Conservation (phyloP, 2,888 invertebrate species). For the Watsonalla binaria region DNA sequence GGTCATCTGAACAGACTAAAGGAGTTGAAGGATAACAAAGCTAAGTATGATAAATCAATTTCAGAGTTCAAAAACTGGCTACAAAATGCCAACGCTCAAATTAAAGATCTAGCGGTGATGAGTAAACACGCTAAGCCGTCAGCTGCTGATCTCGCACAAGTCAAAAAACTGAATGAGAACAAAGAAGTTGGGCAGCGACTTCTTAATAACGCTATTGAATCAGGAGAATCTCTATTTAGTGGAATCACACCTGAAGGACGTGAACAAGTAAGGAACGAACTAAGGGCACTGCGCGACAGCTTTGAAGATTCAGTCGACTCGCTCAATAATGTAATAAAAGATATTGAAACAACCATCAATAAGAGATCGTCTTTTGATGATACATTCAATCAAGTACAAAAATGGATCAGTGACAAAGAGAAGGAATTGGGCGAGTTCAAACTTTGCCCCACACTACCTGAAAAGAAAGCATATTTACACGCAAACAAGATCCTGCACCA, state of each 20-base stretch:
- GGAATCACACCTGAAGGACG: constrained; percentile 92
- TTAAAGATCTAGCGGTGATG: constrained; percentile 84
- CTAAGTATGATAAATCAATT: constrained; percentile 82
- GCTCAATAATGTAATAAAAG: constrained; percentile 90
- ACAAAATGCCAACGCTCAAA: constrained; percentile 84
- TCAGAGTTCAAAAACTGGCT: constrained; percentile 89
- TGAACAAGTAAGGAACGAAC: constrained; percentile 89
- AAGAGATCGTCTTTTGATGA: constrained; percentile 96
- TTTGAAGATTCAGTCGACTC: constrained; percentile 92
- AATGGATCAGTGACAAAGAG: constrained; percentile 90
- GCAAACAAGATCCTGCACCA: constrained; percentile 88
- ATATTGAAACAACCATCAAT: constrained; percentile 92
- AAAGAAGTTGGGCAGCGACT: constrained; percentile 89
- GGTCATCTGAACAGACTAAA: constrained; percentile 85
- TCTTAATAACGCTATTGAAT: constrained; percentile 88
- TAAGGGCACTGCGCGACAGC: constrained; percentile 87
- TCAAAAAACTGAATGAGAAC: constrained; percentile 84
- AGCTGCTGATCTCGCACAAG: constrained; percentile 85
- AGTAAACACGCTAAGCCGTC: constrained; percentile 88
- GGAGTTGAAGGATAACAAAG: constrained; percentile 84
- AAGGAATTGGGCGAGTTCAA: constrained; percentile 85
- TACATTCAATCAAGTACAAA: constrained; percentile 90
- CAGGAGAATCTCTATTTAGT: constrained; percentile 92
- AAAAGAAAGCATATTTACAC: constrained; percentile 93
- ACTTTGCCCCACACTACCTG: constrained; percentile 87